phyloP scores from a whole-genome alignment of 2,113 vertebrate species.

The Chaetorhynchus papuensis region DNA sequence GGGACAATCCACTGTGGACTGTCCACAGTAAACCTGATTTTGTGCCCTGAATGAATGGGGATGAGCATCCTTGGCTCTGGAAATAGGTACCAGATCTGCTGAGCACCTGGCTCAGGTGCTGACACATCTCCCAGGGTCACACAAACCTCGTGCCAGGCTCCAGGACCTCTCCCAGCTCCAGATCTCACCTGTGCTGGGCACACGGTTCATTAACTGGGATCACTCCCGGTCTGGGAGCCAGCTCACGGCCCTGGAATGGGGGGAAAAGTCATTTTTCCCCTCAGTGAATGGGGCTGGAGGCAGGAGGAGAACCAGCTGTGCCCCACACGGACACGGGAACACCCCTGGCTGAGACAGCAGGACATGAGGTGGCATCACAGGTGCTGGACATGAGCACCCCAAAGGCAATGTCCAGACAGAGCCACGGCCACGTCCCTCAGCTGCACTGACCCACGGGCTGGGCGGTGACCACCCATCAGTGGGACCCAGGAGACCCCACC shows the following conservation, averaged over 20 bases:
- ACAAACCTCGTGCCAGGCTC: neutral
- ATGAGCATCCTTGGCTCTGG: neutral
- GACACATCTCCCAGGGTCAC: neutral
- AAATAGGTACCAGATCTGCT: neutral
- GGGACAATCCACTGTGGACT: neutral
- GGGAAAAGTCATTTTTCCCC: neutral
- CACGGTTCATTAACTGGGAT: fast-evolving
- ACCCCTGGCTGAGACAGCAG: neutral
- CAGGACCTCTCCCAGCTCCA: neutral
- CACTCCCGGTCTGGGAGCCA: neutral
- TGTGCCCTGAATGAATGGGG: neutral
- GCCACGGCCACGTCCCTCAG: neutral
- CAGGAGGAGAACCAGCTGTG: neutral
- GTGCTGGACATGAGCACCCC: neutral
- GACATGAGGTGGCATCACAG: fast-evolving
- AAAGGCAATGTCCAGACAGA: neutral
- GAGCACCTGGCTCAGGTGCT: neutral
- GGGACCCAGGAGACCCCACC: neutral
- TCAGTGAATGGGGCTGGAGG: neutral
- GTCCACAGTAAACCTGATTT: neutral
- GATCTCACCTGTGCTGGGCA: neutral
- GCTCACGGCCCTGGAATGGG: neutral
- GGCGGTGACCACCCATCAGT: neutral
- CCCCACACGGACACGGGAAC: neutral
- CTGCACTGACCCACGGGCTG: neutral